Evolutionary conservation across 2,797 vertebrate genomes (phyloP), one percentile per base, ranked within the genome.

Genomic region (Astyanax mexicanus): DNA sequence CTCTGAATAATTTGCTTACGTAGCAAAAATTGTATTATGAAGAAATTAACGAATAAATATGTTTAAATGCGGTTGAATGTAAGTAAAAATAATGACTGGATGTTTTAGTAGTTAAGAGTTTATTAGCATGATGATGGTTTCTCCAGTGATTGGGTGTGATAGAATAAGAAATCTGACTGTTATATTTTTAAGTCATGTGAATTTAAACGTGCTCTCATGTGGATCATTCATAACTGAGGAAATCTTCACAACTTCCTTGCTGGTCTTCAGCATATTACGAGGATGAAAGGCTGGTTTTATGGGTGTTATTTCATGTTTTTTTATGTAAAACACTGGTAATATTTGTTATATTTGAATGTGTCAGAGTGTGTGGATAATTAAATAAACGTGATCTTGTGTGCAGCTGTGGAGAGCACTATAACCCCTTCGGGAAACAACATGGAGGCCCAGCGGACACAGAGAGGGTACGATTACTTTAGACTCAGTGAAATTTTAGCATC

Each of bases 351-450:
- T 51, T 5, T 32, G 29, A 2, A 2, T 32, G 29, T 32, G 29
- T 32, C 2, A 21, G 13, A 21, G 21, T 49, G 15, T 49, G 1
- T 32, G 21, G 0, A 17, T 25, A 17, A 44, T 54, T 17, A 68
- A 21, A 35, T 37, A 3, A 1, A 11, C 35, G 15, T 66, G 37
- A 4, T 72, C 9, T 37, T n/a, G n/a, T n/a, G n/a, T n/a, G n/a
- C 86, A 98, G 97, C 77, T 98, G 96, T 75, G 96, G 97, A 12
- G 94, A 94, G 6, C 96, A 98, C 85, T 98, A 89, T 72, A 95
- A 98, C 83, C 97, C 96, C 0, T 88, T 87, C 11, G 90, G 92
- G 25, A 91, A 79, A 62, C 84, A 81, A 35, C 96, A 98, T 0
- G 95, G 96, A 0, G 91, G 91, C 6, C 96, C 95, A 0, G 85